Conservation (phyloP, 2,797 vertebrate species). For the Sebastes steindachneri region DNA sequence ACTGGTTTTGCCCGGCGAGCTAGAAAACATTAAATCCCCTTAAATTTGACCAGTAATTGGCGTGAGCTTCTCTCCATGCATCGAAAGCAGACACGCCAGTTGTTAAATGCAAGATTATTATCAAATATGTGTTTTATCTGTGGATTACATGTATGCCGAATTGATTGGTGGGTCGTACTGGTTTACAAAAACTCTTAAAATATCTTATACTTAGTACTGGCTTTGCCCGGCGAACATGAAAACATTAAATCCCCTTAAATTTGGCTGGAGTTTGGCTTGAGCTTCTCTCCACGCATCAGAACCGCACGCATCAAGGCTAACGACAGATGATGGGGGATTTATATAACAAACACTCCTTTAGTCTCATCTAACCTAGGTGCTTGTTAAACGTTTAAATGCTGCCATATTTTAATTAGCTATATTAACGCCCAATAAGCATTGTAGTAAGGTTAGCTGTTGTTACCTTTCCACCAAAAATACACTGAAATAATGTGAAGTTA, state of each 20-base stretch:
- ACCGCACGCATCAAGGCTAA: not conserved
- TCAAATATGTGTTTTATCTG: not conserved
- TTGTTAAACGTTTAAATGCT: not conserved
- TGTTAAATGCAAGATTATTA: not conserved
- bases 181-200: not conserved
- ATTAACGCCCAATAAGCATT: not conserved
- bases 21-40: too few species aligned
- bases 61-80: not conserved
- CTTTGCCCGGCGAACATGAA: not conserved
- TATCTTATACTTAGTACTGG: not conserved
- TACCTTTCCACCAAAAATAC: not conserved
- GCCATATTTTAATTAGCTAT: not conserved
- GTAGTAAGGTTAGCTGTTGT: not conserved
- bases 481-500: not conserved
- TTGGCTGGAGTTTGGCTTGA: not conserved
- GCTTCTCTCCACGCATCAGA: not conserved
- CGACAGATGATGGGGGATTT: not conserved
- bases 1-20: too few species aligned
- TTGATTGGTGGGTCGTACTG: accelerated
- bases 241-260: not conserved
- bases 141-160: not conserved
- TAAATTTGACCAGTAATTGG: too few species aligned
- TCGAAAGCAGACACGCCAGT: too few species aligned
- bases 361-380: not conserved
- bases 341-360: not conserved